Percentiles rank a stretch among this genome's conserved stretches.
These are phyloP conservation scores for Bufotes viridis DNA, from an alignment of 2,797 vertebrate species.

Conservation along the genomic window DNA sequence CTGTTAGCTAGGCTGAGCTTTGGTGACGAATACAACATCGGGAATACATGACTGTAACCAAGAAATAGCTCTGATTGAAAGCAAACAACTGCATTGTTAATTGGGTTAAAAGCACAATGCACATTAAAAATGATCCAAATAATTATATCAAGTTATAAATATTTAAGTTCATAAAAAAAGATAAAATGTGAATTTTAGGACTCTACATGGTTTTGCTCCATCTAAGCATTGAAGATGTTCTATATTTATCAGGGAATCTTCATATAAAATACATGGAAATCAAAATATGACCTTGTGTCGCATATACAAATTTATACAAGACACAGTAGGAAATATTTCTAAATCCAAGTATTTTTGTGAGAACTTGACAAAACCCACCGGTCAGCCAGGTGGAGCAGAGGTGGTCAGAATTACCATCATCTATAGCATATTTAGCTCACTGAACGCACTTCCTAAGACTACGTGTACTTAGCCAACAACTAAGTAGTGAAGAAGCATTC, in stretches of 20 bases:
- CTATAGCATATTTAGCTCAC: not conserved
- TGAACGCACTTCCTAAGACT: not conserved
- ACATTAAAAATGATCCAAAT: conserved; percentile 17
- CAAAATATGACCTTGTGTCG: not conserved
- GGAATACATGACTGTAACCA: not conserved
- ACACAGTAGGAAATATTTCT: not conserved
- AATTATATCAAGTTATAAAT: conserved; percentile 44
- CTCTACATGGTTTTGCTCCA: not conserved
- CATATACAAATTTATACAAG: not conserved
- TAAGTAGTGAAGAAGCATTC: not conserved
- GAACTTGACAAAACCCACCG: not conserved
- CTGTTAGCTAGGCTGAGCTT: not conserved
- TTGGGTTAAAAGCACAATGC: conserved; percentile 35
- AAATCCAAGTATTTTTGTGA: not conserved
- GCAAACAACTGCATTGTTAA: not conserved
- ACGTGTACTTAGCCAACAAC: not conserved
- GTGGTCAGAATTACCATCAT: not conserved
- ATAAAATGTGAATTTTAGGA: conserved; percentile 6
- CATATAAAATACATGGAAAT: not conserved
- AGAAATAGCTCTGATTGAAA: not conserved
- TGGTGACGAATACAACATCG: not conserved
- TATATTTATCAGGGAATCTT: conserved; percentile 4
- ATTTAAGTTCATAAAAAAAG: conserved; percentile 6
- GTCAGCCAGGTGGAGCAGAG: not conserved
- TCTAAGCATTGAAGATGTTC: not conserved